Evolutionary conservation across 2,888 invertebrate genomes (phyloP).

Genomic region (Sinhomidia bicolor): DNA sequence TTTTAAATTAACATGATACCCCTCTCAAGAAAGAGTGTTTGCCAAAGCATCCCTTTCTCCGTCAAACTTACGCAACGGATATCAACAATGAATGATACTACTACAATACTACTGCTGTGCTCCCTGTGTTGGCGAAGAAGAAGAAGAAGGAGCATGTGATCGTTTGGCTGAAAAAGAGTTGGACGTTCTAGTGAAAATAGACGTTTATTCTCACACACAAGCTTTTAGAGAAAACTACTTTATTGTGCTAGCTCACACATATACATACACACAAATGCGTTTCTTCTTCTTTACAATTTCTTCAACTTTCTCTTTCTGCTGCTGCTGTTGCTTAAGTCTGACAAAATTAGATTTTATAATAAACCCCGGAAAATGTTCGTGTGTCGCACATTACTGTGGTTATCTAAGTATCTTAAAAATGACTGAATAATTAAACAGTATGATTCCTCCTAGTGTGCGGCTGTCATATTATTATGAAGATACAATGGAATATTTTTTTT

Average conservation of each 20-base stretch:
- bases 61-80: not conserved
- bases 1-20: constrained; percentile 57
- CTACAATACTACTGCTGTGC: no score
- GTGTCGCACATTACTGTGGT: constrained; percentile 8
- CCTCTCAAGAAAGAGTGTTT: not conserved
- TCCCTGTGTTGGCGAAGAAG: no score
- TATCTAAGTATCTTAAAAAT: constrained; percentile 40
- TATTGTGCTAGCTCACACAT: not conserved
- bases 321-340: no score
- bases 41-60: not conserved
- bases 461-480: not conserved
- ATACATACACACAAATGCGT: not conserved
- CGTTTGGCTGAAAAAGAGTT: no score
- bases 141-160: no score
- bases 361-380: not conserved
- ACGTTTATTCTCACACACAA: no score
- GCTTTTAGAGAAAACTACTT: no score
- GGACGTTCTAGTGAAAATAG: no score
- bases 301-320: not conserved
- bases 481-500: not conserved
- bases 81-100: not conserved
- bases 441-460: not conserved
- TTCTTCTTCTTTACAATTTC: not conserved
- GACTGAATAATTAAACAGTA: constrained; percentile 48
- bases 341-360: constrained; percentile 18